phyloP scores from a whole-genome alignment of 2,888 invertebrate genomes.

The Catocala nupta region DNA sequence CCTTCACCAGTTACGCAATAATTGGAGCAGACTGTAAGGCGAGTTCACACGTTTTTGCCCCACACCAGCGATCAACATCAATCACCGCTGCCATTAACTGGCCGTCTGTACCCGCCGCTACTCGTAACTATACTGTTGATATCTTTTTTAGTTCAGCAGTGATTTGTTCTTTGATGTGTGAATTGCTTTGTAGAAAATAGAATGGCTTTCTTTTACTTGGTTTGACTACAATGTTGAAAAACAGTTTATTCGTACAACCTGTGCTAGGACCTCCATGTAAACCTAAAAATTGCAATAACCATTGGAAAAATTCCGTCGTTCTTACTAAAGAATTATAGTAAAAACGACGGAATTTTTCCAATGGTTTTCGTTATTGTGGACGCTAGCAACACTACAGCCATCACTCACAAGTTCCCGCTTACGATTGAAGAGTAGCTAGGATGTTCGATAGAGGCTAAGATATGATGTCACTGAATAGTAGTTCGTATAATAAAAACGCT shows the following conservation, averaged over 20 bases:
- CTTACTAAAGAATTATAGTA: too few relatives aligned
- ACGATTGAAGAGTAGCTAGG: too few relatives aligned
- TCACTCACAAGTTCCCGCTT: too few relatives aligned
- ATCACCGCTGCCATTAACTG: constrained; percentile 50
- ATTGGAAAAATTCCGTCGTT: too few relatives aligned
- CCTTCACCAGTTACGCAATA: constrained; percentile 55
- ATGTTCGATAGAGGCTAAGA: too few relatives aligned
- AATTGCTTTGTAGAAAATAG: constrained; percentile 12
- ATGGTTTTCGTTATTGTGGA: too few relatives aligned
- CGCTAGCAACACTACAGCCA: too few relatives aligned
- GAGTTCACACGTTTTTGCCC: constrained; percentile 63
- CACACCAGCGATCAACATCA: constrained; percentile 52
- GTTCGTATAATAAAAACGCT: too few relatives aligned
- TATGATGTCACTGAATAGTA: too few relatives aligned
- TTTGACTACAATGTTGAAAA: not conserved
- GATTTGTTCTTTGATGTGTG: constrained; percentile 23
- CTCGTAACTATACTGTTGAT: constrained; percentile 48
- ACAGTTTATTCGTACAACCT: not conserved
- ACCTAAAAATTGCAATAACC: too few relatives aligned
- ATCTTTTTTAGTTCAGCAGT: constrained; percentile 46
- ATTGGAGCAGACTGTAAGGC: constrained; percentile 56
- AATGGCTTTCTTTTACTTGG: constrained; percentile 1
- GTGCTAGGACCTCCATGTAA: too few relatives aligned
- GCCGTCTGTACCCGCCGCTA: constrained; percentile 48
- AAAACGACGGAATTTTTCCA: too few relatives aligned